phyloP scores from a whole-genome alignment of 2,797 vertebrate species.

The Betta splendens region DNA sequence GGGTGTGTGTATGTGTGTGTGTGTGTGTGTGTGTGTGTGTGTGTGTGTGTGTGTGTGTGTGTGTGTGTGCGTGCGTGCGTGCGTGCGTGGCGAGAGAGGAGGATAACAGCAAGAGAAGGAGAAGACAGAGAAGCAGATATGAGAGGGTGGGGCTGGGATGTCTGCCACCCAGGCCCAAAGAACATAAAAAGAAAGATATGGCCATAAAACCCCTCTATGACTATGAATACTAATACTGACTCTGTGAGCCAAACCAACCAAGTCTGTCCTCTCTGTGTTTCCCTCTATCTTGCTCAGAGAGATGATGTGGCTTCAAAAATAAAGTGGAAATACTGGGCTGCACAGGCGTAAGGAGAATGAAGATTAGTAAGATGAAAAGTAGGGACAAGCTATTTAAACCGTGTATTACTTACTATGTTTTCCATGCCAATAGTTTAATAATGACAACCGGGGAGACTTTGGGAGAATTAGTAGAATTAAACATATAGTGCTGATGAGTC shows the following conservation, averaged over 20 bases:
- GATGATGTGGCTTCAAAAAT: slow-evolving; percentile 51
- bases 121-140: slow-evolving; percentile 69
- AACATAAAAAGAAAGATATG: slow-evolving; percentile 86
- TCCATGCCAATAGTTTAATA: not conserved
- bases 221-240: slow-evolving; percentile 84
- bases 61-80: slow-evolving; percentile 33
- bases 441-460: too few species aligned
- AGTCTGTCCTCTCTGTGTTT: slow-evolving; percentile 54
- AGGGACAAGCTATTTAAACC: not conserved
- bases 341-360: slow-evolving; percentile 23
- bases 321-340: slow-evolving; percentile 32
- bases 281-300: slow-evolving; percentile 52
- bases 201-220: slow-evolving; percentile 80
- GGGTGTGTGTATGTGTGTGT: slow-evolving; percentile 35
- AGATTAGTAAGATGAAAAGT: slow-evolving; percentile 1
- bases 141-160: slow-evolving; percentile 76
- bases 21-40: slow-evolving; percentile 33
- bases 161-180: slow-evolving; percentile 78
- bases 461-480: too few species aligned
- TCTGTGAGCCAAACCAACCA: slow-evolving; percentile 59
- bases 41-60: too few species aligned
- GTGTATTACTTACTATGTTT: not conserved
- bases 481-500: too few species aligned
- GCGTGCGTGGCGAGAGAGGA: slow-evolving; percentile 47
- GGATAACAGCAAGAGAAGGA: slow-evolving; percentile 48